Evolutionary conservation across 2,888 invertebrate genomes (phyloP).

Genomic region (Zygothrica quintamaculata): DNA sequence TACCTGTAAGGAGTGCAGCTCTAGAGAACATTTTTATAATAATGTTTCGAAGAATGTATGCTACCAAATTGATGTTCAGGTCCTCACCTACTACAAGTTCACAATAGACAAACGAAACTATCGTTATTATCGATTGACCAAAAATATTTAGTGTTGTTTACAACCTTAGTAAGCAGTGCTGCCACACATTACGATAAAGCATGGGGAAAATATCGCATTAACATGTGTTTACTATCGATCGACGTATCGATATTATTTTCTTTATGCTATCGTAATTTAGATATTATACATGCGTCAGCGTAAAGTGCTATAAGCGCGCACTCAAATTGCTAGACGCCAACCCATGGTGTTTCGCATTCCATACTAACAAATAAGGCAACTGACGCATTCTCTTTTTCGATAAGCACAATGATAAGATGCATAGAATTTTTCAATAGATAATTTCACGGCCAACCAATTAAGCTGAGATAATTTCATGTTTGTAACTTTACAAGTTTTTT

Average conservation of each 20-base stretch:
- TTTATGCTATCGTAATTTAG: neutral
- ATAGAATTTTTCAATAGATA: neutral
- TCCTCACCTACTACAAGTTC: conserved; percentile 46
- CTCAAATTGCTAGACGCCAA: too few relatives aligned
- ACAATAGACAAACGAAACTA: conserved; percentile 39
- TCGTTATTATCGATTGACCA: conserved; percentile 26
- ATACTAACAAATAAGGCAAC: too few relatives aligned
- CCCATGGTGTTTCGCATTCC: too few relatives aligned
- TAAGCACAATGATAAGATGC: too few relatives aligned
- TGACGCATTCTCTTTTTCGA: too few relatives aligned
- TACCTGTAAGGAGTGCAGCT: conserved; percentile 89
- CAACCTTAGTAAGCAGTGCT: conserved; percentile 21
- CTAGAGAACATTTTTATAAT: conserved; percentile 88
- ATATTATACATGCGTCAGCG: neutral
- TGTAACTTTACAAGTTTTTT: conserved; percentile 75
- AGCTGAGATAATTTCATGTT: too few relatives aligned
- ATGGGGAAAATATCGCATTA: too few relatives aligned
- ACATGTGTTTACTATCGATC: too few relatives aligned
- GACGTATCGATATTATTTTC: too few relatives aligned
- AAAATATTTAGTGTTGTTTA: conserved; percentile 26
- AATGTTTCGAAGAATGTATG: conserved; percentile 72
- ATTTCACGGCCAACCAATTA: too few relatives aligned
- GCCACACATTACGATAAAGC: too few relatives aligned
- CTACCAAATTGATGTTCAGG: conserved; percentile 63
- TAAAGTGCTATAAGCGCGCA: neutral